Conservation (phyloP, 2,797 vertebrate genomes). For the Pampus argenteus region DNA sequence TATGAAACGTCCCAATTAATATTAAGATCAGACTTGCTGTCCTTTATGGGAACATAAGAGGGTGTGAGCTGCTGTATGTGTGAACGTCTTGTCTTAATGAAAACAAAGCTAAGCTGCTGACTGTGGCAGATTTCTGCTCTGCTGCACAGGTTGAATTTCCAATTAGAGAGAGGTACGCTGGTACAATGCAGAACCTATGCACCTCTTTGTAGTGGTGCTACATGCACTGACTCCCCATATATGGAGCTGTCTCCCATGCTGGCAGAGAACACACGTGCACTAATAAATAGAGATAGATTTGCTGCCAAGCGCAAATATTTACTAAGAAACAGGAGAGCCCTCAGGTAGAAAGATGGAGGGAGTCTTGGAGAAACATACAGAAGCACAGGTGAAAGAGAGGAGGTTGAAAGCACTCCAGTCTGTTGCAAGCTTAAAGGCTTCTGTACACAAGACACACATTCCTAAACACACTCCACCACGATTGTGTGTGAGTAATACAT, state of each 20-base stretch:
- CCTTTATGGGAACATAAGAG: conserved; percentile 56
- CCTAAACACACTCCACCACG: neutral
- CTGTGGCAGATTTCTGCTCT: conserved; percentile 78
- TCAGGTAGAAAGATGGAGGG: conserved; percentile 36
- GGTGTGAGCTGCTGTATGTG: conserved; percentile 35
- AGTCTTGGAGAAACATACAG: conserved; percentile 25
- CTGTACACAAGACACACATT: neutral
- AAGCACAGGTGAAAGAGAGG: conserved; percentile 16
- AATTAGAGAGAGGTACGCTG: conserved; percentile 73
- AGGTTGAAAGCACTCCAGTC: conserved; percentile 20
- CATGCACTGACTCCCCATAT: conserved; percentile 22
- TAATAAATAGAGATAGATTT: conserved; percentile 71
- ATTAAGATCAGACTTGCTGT: conserved; percentile 41
- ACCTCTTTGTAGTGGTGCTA: conserved; percentile 45
- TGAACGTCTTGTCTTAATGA: conserved; percentile 74
- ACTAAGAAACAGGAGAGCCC: conserved; percentile 55
- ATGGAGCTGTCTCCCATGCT: conserved; percentile 20
- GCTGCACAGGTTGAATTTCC: conserved; percentile 82
- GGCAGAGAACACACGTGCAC: conserved; percentile 38
- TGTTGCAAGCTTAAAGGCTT: conserved; percentile 24
- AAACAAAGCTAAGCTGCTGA: conserved; percentile 83
- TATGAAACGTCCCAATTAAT: conserved; percentile 46
- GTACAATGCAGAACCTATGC: conserved; percentile 57
- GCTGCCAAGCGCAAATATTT: conserved; percentile 72
- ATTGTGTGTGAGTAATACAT: conserved; percentile 14